Evolutionary conservation across 2,888 invertebrate species (phyloP).

Genomic region (Macrophya annulata): DNA sequence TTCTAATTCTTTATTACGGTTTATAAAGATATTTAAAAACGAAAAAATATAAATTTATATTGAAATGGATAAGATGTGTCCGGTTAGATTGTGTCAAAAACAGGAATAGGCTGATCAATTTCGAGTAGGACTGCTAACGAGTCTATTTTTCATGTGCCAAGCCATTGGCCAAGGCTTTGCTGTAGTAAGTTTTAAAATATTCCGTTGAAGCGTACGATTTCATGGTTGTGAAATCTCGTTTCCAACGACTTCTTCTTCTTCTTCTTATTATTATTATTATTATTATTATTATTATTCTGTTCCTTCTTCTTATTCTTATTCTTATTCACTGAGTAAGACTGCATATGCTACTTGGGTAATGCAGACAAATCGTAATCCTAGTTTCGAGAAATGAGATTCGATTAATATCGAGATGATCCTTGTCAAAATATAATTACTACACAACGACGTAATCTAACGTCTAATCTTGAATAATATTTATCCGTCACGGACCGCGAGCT

Average conservation of each 20-base stretch:
- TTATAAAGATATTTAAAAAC: not conserved
- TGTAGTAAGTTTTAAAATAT: conserved; percentile 36
- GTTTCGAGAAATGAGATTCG: conserved; percentile 72
- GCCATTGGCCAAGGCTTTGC: not conserved
- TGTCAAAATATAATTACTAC: conserved; percentile 74
- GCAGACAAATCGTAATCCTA: conserved; percentile 77
- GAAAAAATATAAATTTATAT: not conserved
- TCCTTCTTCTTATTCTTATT: conserved; percentile 45
- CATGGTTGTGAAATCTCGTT: conserved; percentile 57
- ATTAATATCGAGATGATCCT: conserved; percentile 77
- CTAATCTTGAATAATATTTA: conserved; percentile 77
- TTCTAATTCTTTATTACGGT: not conserved
- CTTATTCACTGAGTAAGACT: conserved; percentile 1
- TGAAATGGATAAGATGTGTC: not conserved
- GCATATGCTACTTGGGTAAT: conserved; percentile 68
- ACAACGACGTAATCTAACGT: conserved; percentile 59
- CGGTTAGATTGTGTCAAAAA: conserved; percentile 19
- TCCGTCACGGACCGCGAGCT: conserved; percentile 59
- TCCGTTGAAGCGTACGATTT: conserved; percentile 51
- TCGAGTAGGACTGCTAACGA: conserved; percentile 49
- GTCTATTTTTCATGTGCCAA: conserved; percentile 37
- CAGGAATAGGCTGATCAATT: conserved; percentile 41
- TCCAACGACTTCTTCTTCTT: conserved; percentile 48
- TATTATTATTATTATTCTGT: conserved; percentile 34
- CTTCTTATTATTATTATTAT: conserved; percentile 64